A percentile compares a stretch with the other conserved stretches of the same genome.
Evolutionary conservation across 2,113 vertebrate species (phyloP).

Genomic region (Grus americana): DNA sequence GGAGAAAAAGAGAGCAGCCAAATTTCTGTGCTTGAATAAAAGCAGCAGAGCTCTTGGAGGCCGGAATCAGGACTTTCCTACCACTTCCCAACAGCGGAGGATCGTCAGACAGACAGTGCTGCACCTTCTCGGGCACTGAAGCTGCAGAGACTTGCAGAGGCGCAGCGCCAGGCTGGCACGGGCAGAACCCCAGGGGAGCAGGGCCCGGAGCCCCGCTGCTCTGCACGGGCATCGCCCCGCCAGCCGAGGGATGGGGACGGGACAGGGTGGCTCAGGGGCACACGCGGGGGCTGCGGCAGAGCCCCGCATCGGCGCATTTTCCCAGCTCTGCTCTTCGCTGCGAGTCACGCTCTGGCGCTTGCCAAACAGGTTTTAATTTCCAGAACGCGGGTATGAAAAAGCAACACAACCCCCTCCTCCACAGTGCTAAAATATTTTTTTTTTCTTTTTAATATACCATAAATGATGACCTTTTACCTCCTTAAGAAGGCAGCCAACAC

Average conservation of each 20-base stretch:
- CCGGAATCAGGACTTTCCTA: background rate
- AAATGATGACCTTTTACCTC: constrained; percentile 52
- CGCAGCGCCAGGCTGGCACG: background rate
- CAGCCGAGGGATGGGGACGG: background rate
- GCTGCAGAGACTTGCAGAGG: background rate
- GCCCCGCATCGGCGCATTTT: accelerated
- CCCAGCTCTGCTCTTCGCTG: background rate
- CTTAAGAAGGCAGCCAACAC: constrained; percentile 39
- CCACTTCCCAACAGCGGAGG: background rate
- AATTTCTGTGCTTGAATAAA: background rate
- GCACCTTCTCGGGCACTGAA: background rate
- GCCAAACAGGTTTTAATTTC: constrained; percentile 54
- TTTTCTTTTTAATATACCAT: background rate
- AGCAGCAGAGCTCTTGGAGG: background rate
- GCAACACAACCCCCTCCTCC: background rate
- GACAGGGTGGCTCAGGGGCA: background rate
- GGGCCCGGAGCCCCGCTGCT: background rate
- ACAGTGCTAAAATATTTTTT: background rate
- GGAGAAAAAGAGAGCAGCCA: background rate
- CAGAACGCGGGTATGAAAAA: background rate
- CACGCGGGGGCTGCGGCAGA: accelerated
- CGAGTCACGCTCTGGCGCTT: background rate
- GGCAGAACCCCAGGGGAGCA: background rate
- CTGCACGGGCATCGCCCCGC: accelerated
- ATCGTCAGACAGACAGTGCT: background rate